A percentile compares a stretch with the other conserved stretches of the same genome.
Conservation (phyloP, 2,888 invertebrate genomes). For the Limnephilus auricula region DNA sequence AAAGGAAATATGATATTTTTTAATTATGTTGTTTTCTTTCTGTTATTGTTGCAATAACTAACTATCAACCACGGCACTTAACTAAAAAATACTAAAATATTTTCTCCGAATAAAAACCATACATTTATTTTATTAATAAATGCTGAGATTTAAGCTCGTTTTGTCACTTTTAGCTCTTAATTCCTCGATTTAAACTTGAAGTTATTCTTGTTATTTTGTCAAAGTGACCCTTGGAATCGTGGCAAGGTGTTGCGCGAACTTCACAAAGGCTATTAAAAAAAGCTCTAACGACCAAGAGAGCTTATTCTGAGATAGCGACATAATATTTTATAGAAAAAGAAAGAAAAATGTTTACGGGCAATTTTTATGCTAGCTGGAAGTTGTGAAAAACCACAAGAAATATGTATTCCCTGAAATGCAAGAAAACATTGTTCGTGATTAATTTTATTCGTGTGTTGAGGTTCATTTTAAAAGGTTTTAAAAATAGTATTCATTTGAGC, state of each 20-base stretch:
- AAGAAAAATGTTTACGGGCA: background rate
- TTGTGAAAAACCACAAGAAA: background rate
- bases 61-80: background rate
- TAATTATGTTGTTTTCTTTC: background rate
- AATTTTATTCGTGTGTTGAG: too few species aligned
- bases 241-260: background rate
- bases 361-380: background rate
- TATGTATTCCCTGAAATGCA: too few species aligned
- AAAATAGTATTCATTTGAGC: background rate
- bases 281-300: background rate
- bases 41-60: background rate
- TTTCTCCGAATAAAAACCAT: background rate
- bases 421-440: background rate
- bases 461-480: too few species aligned
- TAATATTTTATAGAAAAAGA: background rate
- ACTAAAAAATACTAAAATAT: too few species aligned
- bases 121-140: background rate
- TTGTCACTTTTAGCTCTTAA: background rate
- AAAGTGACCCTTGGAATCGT: background rate
- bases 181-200: background rate
- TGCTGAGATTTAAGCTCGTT: background rate
- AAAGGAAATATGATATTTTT: too few species aligned
- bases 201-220: background rate
- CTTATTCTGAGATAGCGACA: background rate
- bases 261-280: background rate